Evolutionary conservation across 2,113 vertebrate species (phyloP), one percentile per base, ranked within the genome.

Genomic region (Irena cyanogastra): DNA sequence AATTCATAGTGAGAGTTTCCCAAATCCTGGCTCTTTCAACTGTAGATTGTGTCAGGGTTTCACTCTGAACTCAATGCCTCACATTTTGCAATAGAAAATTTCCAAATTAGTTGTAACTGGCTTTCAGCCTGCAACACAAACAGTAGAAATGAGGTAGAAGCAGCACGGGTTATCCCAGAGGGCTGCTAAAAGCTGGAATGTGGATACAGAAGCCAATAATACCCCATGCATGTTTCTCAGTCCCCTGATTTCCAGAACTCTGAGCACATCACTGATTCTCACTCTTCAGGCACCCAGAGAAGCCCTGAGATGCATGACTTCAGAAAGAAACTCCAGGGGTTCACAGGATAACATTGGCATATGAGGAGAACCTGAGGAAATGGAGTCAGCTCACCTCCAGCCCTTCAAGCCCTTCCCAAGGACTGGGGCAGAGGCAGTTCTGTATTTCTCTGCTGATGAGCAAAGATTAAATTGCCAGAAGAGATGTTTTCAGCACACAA

Each of bases 251-350:
- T 47, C 47, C 74, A 79, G 28, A 15, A 27, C 39, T 49, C 41
- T 17, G 10, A 66, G 63, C 26, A 60, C 30, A 20, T 24, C 59
- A 50, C 39, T 70, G 50, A 37, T 68, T 42, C 41, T 69, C 77
- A 21, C n/a, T 56, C 37, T 27, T 39, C 30, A 23, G 53, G n/a
- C 28, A 2, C 37, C 27, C 57, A 30, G 42, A 52, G 44, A 45
- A 89, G 24, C 20, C 42, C 42, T 1, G 3, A 56, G 41, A 4
- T 1, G 7, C 0, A 1, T 24, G 37, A 60, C 49, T 78, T 44
- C 42, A 87, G 30, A 26, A 61, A 63, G 71, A 19, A 53, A 0
- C 56, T 59, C 39, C 83, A 19, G 20, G 11, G 37, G 9, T 12
- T 83, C 27, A 3, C 4, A 5, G 63, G 41, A 3, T 31, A 1